Evolutionary conservation across 2,797 vertebrate genomes (phyloP), one percentile per base, ranked within the genome.

Genomic region (Acanthurus leucopareius): DNA sequence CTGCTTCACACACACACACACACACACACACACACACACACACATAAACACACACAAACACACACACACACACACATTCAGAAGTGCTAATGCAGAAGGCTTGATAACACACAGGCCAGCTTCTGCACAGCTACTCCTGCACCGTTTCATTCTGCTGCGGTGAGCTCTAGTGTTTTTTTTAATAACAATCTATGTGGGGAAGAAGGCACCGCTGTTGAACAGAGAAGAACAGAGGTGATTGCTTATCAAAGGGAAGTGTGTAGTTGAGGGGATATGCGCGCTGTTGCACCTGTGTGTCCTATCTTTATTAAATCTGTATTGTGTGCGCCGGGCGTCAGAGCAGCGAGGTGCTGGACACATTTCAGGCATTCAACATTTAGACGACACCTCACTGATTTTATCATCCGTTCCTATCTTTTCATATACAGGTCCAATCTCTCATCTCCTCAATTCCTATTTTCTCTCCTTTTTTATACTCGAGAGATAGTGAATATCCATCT

Each of bases 291-390:
- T 58, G 47, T 75, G 79, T 66, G 65, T 82, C 61, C 53, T 72
- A 83, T 89, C 84, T 89, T 92, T 90, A 91, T 88, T 89, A 88
- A 89, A 88, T 90, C 82, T 77, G 64, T 53, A 79, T 75, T 78
- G 79, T 72, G 52, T 57, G 72, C 45, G 66, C 61, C 66, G 47
- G 84, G 69, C 44, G 22, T 80, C 38, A 10, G 16, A 59, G 79
- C 66, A 35, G 44, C 1, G 15, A 82, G 75, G 71, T 64, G 63
- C 65, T 4, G 56, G 81, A 84, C 80, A 82, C 28, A 51, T 86
- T 73, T 78, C 67, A 70, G 67, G 51, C 60, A 58, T 77, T 77
- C 77, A 63, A 58, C 51, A 45, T 66, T 60, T 58, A 64, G 69
- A 66, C 4, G 28, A 32, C 68, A 69, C 40, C 67, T 40, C 52